These are phyloP conservation scores for Phalera bucephala DNA, from an alignment of 2,888 invertebrate genomes.

Conservation along the genomic window DNA sequence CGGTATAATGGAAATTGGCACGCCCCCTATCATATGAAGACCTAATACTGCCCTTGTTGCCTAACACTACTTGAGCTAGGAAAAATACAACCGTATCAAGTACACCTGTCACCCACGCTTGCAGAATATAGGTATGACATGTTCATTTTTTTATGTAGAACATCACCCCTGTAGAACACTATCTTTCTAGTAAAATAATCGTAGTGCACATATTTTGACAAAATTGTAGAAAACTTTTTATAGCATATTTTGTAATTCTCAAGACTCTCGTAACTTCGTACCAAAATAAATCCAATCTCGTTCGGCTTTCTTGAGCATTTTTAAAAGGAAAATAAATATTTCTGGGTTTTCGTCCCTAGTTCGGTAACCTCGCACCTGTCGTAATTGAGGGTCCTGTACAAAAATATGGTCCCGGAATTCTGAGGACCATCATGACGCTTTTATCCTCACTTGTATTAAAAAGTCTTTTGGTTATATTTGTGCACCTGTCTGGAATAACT, in stretches of 20 bases:
- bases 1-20: no score
- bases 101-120: no score
- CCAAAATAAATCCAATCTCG: slow-evolving; percentile 22
- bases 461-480: slow-evolving; percentile 30
- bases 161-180: no score
- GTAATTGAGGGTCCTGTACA: slow-evolving; percentile 34
- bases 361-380: slow-evolving; percentile 29
- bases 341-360: slow-evolving; percentile 11
- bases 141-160: slow-evolving; percentile 20
- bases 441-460: slow-evolving; percentile 23
- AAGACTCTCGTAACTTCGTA: slow-evolving; percentile 12
- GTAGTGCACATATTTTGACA: no score
- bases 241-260: slow-evolving; percentile 8
- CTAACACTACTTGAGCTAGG: no score
- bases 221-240: no score
- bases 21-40: no score
- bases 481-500: slow-evolving; percentile 20
- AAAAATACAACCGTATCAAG: no score
- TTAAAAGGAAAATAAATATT: slow-evolving; percentile 17
- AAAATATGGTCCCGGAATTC: slow-evolving; percentile 29
- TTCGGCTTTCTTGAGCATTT: slow-evolving; percentile 29
- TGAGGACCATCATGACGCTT: slow-evolving; percentile 30
- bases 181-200: no score
- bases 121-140: no score
- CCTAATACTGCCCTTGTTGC: no score